phyloP scores from a whole-genome alignment of 2,797 vertebrate genomes.

The Xerus rutilus region DNA sequence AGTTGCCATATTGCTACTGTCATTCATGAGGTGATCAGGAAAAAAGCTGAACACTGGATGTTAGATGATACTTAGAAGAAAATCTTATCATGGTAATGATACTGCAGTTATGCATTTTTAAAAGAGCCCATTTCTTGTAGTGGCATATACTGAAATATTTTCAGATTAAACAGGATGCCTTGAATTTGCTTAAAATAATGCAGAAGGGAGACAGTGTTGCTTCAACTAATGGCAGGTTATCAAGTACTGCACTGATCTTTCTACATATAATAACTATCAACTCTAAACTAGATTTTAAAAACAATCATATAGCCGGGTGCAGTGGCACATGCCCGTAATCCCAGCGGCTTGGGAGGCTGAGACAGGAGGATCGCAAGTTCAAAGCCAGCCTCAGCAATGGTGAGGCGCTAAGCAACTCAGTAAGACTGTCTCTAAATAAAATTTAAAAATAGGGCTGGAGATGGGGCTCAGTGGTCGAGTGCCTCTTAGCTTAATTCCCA shows the following conservation, averaged over 20 bases:
- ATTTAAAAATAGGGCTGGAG: too few relatives aligned
- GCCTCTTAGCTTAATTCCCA: too few relatives aligned
- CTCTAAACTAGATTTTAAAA: background rate
- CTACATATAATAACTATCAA: background rate
- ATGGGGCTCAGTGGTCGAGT: too few relatives aligned
- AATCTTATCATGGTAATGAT: background rate
- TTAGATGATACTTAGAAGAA: background rate
- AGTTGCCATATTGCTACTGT: slow-evolving; percentile 28
- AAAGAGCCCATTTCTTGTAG: slow-evolving; percentile 22
- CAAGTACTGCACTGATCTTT: background rate
- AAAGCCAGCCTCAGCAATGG: too few relatives aligned
- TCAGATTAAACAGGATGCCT: background rate
- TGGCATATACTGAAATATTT: slow-evolving; percentile 2
- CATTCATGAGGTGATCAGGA: background rate
- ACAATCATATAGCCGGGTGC: background rate
- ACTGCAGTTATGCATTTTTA: background rate
- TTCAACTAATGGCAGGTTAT: background rate
- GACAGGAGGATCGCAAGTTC: too few relatives aligned
- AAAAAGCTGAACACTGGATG: slow-evolving; percentile 6
- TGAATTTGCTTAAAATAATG: background rate
- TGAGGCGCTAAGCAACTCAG: too few relatives aligned
- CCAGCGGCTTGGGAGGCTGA: too few relatives aligned
- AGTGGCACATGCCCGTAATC: too few relatives aligned
- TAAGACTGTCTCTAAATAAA: too few relatives aligned
- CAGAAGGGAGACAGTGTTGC: background rate